Conservation (phyloP, 2,888 invertebrate genomes). For the Acleris holmiana region DNA sequence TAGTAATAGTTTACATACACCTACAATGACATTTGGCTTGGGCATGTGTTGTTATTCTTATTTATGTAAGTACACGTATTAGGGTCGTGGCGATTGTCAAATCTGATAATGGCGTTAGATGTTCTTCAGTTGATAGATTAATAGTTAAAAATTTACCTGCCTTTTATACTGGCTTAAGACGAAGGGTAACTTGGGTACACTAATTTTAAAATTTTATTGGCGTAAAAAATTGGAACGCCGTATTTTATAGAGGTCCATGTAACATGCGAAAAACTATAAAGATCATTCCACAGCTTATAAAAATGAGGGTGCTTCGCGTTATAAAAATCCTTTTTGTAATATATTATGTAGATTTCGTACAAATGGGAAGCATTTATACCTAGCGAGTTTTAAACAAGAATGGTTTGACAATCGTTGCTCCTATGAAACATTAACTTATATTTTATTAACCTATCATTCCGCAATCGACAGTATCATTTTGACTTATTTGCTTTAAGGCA, state of each 20-base stretch:
- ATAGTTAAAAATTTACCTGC: too few relatives aligned
- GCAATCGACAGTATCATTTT: slow-evolving; percentile 52
- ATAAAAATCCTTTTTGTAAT: slow-evolving; percentile 40
- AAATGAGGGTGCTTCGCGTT: not conserved
- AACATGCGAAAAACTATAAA: too few relatives aligned
- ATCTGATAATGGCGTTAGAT: slow-evolving; percentile 37
- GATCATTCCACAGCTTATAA: not conserved
- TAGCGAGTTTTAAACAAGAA: slow-evolving; percentile 39
- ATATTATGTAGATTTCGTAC: slow-evolving; percentile 56
- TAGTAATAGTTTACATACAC: slow-evolving; percentile 80
- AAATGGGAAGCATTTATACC: slow-evolving; percentile 63
- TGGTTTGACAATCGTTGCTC: slow-evolving; percentile 69
- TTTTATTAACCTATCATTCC: slow-evolving; percentile 45
- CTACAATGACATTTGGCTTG: slow-evolving; percentile 77
- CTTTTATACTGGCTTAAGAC: too few relatives aligned
- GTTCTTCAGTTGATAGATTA: not conserved
- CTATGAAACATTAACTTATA: slow-evolving; percentile 53
- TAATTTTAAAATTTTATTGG: too few relatives aligned
- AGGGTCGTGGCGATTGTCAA: slow-evolving; percentile 74
- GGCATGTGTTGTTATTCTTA: slow-evolving; percentile 75
- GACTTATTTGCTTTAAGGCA: slow-evolving; percentile 34
- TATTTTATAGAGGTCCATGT: too few relatives aligned
- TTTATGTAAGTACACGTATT: slow-evolving; percentile 71
- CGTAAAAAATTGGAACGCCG: too few relatives aligned
- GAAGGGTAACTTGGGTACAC: too few relatives aligned